Conservation (phyloP, 2,888 invertebrate genomes). For the Athalia cordata region DNA sequence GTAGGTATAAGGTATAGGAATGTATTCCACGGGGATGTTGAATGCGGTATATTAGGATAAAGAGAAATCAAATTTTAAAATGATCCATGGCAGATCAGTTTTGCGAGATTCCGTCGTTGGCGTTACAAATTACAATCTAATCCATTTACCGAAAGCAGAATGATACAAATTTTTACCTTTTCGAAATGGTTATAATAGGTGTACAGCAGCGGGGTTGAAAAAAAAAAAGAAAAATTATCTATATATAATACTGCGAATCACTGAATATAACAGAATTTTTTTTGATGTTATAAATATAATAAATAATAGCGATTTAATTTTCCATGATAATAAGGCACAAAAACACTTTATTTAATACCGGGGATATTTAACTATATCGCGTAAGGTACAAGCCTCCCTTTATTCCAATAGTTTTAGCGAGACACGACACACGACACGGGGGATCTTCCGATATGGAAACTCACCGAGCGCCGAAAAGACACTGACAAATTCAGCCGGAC, state of each 20-base stretch:
- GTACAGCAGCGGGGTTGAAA: too few species aligned
- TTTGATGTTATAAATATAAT: too few species aligned
- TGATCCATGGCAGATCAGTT: too few species aligned
- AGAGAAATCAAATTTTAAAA: too few species aligned
- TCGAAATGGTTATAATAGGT: too few species aligned
- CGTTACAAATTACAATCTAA: neutral
- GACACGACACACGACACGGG: slow-evolving; percentile 47
- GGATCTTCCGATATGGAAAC: slow-evolving; percentile 56
- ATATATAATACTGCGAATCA: neutral
- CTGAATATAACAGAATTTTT: neutral
- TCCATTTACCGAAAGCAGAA: too few species aligned
- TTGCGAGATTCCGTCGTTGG: neutral
- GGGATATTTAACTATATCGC: neutral
- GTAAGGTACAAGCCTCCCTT: neutral
- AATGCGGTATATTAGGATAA: too few species aligned
- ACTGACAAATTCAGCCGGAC: slow-evolving; percentile 57
- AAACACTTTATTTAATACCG: neutral
- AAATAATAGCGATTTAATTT: too few species aligned
- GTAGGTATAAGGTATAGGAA: neutral
- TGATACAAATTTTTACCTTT: neutral
- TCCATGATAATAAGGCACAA: slow-evolving; percentile 22
- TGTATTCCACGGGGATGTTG: neutral
- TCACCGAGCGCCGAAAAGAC: slow-evolving; percentile 63
- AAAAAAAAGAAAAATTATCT: neutral
- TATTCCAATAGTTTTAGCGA: slow-evolving; percentile 47